Percentiles rank a stretch among this genome's conserved stretches.
Conservation (phyloP, 2,888 invertebrate genomes). For the Ischnura elegans region DNA sequence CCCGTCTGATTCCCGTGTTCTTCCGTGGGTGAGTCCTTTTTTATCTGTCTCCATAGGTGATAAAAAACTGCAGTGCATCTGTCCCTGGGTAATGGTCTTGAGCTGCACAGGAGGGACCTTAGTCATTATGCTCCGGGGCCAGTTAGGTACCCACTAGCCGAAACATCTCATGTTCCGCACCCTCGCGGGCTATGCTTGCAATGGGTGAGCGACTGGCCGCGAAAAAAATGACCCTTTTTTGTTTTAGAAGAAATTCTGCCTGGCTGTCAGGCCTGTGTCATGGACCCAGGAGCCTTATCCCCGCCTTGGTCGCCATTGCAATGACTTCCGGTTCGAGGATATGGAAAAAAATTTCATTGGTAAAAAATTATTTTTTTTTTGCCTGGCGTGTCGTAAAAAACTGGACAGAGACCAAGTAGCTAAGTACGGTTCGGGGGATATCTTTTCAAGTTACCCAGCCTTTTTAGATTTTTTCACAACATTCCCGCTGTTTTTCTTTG, state of each 20-base stretch:
- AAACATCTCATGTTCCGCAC: neutral
- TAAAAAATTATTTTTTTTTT: conserved; percentile 1
- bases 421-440: neutral
- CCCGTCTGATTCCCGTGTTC: neutral
- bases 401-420: neutral
- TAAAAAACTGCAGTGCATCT: conserved; percentile 46
- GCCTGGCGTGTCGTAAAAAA: neutral
- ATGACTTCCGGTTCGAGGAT: neutral
- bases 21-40: conserved; percentile 55
- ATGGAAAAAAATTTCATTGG: conserved; percentile 1
- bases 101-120: neutral
- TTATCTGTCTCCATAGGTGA: neutral
- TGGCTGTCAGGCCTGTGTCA: neutral
- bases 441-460: conserved; percentile 38
- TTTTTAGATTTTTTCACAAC: conserved; percentile 1
- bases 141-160: conserved; percentile 6
- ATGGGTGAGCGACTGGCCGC: neutral
- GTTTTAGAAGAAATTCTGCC: conserved; percentile 19
- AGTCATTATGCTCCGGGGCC: conserved; percentile 9
- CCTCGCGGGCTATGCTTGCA: neutral
- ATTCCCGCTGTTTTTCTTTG: conserved; percentile 57
- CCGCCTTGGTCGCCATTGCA: neutral
- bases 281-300: neutral
- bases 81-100: conserved; percentile 23
- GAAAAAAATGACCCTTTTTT: conserved; percentile 58